Conservation (phyloP, 2,113 vertebrate genomes). For the Dendrocopos noguchii region DNA sequence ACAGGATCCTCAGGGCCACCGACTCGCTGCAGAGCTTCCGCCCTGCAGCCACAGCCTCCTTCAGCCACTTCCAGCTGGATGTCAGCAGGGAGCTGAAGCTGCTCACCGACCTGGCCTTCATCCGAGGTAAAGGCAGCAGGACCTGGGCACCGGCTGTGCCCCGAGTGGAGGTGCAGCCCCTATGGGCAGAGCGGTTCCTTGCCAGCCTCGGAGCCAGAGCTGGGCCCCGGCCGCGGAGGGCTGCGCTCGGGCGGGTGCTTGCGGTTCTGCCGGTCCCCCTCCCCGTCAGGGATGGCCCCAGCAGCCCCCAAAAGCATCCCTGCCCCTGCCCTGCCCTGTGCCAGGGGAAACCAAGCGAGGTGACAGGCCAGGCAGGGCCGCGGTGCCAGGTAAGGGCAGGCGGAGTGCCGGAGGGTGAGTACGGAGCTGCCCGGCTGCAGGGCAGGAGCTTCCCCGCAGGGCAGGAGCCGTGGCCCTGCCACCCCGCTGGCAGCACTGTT, state of each 20-base stretch:
- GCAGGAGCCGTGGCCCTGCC: slow-evolving; percentile 41
- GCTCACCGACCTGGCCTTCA: slow-evolving; percentile 86
- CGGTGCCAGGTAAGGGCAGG: slow-evolving; percentile 27
- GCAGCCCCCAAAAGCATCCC: not conserved
- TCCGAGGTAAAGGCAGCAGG: slow-evolving; percentile 83
- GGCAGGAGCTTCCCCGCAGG: slow-evolving; percentile 28
- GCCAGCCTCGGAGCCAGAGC: not conserved
- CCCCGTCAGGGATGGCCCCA: slow-evolving; percentile 41
- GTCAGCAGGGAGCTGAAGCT: slow-evolving; percentile 88
- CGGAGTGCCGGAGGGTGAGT: slow-evolving; percentile 36
- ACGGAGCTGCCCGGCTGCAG: slow-evolving; percentile 12
- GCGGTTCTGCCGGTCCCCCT: not conserved
- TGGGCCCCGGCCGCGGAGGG: not conserved
- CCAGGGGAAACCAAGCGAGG: not conserved
- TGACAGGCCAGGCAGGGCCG: slow-evolving; percentile 31
- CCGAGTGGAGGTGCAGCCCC: not conserved
- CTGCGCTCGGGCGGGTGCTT: not conserved
- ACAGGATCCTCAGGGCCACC: slow-evolving; percentile 88
- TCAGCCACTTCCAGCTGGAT: slow-evolving; percentile 90
- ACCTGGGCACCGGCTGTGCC: slow-evolving; percentile 19
- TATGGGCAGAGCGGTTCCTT: slow-evolving; percentile 25
- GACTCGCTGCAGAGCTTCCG: slow-evolving; percentile 90
- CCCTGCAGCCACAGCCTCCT: slow-evolving; percentile 85
- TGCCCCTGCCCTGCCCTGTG: not conserved
- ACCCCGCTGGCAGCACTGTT: slow-evolving; percentile 50